Evolutionary conservation across 1,140 invertebrate species (phyloP).

Genomic region (Doryteuthis pealeii): DNA sequence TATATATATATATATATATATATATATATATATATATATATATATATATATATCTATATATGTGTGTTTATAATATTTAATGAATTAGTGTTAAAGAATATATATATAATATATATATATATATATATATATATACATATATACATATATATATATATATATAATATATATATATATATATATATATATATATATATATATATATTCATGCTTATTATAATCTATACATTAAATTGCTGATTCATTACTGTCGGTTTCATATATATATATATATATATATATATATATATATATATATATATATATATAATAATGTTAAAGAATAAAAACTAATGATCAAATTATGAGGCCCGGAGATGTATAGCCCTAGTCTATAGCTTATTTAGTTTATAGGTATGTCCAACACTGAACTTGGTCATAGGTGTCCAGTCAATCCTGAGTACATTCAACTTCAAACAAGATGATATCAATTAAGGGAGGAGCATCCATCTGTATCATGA

Average conservation of each 20-base stretch:
- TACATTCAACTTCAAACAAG: no score
- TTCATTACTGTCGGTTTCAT: no score
- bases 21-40: not conserved
- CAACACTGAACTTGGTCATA: no score
- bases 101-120: not conserved
- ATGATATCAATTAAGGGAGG: no score
- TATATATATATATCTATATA: not conserved
- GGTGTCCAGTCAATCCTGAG: no score
- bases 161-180: constrained; percentile 1
- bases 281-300: constrained; percentile 4
- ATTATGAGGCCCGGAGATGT: no score
- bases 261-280: constrained; percentile 4
- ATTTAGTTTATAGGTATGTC: no score
- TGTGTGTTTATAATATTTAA: not conserved
- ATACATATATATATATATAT: not conserved
- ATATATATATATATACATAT: not conserved
- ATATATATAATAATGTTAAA: not conserved
- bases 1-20: not conserved
- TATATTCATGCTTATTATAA: no score
- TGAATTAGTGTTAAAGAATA: not conserved
- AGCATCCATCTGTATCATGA: no score
- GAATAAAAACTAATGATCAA: no score
- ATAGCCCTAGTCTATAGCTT: no score
- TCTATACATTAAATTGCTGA: no score
- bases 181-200: not conserved